Evolutionary conservation across 1,140 invertebrate genomes (phyloP).

Genomic region (Hylaeus volcanicus): DNA sequence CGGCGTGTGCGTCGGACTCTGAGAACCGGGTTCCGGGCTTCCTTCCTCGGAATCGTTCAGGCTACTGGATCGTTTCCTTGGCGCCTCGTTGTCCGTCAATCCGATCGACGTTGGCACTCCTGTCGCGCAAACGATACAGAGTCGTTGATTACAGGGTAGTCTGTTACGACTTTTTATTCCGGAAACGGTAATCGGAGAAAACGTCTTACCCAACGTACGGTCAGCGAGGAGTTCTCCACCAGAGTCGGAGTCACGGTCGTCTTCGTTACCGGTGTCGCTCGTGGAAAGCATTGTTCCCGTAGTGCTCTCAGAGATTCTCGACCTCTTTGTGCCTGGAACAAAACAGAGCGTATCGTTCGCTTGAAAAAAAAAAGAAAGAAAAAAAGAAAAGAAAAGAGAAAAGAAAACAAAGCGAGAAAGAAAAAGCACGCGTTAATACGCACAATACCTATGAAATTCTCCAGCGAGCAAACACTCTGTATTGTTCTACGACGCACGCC

Average conservation of each 20-base stretch:
- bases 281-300: slow-evolving; percentile 82
- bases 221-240: slow-evolving; percentile 71
- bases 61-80: slow-evolving; percentile 69
- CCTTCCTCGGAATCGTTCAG: slow-evolving; percentile 74
- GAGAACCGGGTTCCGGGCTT: slow-evolving; percentile 73
- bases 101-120: slow-evolving; percentile 52
- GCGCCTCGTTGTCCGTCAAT: slow-evolving; percentile 53
- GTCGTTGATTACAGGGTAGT: no score
- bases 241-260: slow-evolving; percentile 80
- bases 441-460: slow-evolving; percentile 51
- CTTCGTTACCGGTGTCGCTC: slow-evolving; percentile 78
- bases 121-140: not conserved
- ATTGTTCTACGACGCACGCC: slow-evolving; percentile 51
- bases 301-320: slow-evolving; percentile 57
- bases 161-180: no score
- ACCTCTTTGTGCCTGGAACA: slow-evolving; percentile 77
- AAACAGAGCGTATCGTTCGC: slow-evolving; percentile 49
- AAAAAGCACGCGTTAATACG: slow-evolving; percentile 38
- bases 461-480: slow-evolving; percentile 43
- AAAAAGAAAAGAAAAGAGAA: not conserved
- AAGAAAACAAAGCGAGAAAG: slow-evolving; percentile 2
- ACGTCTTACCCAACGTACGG: slow-evolving; percentile 53
- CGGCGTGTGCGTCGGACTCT: slow-evolving; percentile 75
- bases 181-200: not conserved
- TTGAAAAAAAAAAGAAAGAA: slow-evolving; percentile 8